These are phyloP conservation scores for Himalopsyche tibetana DNA, from an alignment of 2,888 invertebrate species.

Conservation along the genomic window DNA sequence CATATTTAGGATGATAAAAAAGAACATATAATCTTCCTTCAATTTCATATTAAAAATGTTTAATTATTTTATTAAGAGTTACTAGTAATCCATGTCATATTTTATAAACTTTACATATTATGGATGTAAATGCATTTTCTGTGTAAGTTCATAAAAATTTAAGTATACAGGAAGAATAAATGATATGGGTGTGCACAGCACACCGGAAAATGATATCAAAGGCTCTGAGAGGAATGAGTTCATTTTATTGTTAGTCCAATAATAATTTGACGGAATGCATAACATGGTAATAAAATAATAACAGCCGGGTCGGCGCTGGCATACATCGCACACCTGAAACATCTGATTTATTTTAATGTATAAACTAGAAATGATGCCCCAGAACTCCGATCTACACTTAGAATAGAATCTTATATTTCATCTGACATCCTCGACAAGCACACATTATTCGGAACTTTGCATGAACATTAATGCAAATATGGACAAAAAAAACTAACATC, in stretches of 20 bases:
- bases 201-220: too few relatives aligned
- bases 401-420: slow-evolving; percentile 31
- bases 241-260: slow-evolving; percentile 18
- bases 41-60: too few relatives aligned
- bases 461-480: slow-evolving; percentile 38
- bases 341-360: slow-evolving; percentile 27
- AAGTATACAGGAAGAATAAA: too few relatives aligned
- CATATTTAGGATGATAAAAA: too few relatives aligned
- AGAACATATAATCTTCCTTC: too few relatives aligned
- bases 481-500: slow-evolving; percentile 43
- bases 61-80: too few relatives aligned
- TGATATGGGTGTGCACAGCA: too few relatives aligned
- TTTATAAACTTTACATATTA: too few relatives aligned
- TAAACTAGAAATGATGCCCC: slow-evolving; percentile 32
- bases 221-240: background rate
- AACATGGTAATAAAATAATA: background rate
- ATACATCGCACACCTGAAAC: slow-evolving; percentile 35
- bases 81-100: too few relatives aligned
- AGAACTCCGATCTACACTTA: slow-evolving; percentile 41
- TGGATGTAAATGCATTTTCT: too few relatives aligned
- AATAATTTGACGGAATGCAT: slow-evolving; percentile 35
- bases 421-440: slow-evolving; percentile 35
- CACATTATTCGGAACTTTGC: slow-evolving; percentile 38
- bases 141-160: too few relatives aligned
- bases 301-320: slow-evolving; percentile 37